Percentiles rank a stretch among this genome's conserved stretches.
Evolutionary conservation across 2,888 invertebrate genomes (phyloP).

Genomic region (Erebia palarica): DNA sequence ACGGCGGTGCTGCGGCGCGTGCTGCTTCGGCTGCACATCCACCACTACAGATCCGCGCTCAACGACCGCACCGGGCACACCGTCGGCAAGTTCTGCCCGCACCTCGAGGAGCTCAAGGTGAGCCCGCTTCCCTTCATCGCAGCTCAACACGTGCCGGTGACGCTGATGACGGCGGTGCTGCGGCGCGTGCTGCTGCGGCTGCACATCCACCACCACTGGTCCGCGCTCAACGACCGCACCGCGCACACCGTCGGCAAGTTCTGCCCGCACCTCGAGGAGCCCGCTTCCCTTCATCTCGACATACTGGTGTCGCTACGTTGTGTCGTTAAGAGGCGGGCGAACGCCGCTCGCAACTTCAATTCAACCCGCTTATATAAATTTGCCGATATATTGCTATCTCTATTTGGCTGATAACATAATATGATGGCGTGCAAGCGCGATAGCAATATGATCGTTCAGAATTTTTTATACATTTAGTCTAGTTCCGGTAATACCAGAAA

Average conservation of each 20-base stretch:
- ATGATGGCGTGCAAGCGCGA: no score
- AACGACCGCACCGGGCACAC: conserved; percentile 80
- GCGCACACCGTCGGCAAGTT: conserved; percentile 81
- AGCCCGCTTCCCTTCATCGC: conserved; percentile 23
- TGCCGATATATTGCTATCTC: no score
- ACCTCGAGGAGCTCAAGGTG: conserved; percentile 78
- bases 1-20: conserved; percentile 77
- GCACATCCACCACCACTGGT: conserved; percentile 75
- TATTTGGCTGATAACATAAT: no score
- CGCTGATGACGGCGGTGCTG: conserved; percentile 74
- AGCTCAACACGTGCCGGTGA: conserved; percentile 53
- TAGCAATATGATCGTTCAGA: no score
- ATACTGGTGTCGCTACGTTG: no score
- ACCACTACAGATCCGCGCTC: conserved; percentile 72
- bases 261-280: conserved; percentile 79
- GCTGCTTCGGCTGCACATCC: conserved; percentile 76
- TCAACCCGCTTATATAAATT: no score
- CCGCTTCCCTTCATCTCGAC: conserved; percentile 60
- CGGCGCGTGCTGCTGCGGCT: conserved; percentile 77
- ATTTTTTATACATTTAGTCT: no score
- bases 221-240: conserved; percentile 77
- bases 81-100: conserved; percentile 81
- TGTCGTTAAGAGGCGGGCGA: no score
- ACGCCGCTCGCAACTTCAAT: no score
- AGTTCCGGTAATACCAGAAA: no score